Conservation (phyloP, 2,113 vertebrate genomes). For the Coryphaenoides rupestris region DNA sequence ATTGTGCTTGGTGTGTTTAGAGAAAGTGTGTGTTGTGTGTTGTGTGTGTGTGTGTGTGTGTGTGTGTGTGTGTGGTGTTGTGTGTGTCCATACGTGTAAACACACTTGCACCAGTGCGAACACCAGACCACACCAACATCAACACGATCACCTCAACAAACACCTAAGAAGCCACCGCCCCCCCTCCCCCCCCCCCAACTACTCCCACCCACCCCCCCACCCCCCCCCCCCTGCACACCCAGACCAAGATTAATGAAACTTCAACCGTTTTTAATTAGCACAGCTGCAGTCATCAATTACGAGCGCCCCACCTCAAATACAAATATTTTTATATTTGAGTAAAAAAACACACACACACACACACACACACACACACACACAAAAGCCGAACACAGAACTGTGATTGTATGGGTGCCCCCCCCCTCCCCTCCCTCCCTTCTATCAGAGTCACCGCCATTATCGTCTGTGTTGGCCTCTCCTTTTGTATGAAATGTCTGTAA, state of each 20-base stretch:
- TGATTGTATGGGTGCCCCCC: no score
- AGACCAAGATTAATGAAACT: slow-evolving; percentile 98
- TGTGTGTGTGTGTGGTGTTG: no score
- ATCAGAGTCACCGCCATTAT: background rate
- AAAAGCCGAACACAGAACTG: slow-evolving; percentile 78
- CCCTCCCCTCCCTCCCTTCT: background rate
- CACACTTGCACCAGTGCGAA: slow-evolving; percentile 35
- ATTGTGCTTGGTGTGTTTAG: slow-evolving; percentile 38
- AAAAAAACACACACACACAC: slow-evolving; percentile 71
- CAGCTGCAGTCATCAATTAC: slow-evolving; percentile 95
- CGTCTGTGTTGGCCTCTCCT: background rate
- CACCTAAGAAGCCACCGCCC: background rate
- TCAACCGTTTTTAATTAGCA: slow-evolving; percentile 96
- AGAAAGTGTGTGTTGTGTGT: no score
- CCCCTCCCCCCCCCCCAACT: slow-evolving; percentile 32
- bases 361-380: slow-evolving; percentile 48
- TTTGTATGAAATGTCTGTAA: no score
- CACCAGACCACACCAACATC: slow-evolving; percentile 30
- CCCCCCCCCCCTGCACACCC: slow-evolving; percentile 48
- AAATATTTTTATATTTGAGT: slow-evolving; percentile 99
- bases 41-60: no score
- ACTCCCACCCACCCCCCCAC: no score
- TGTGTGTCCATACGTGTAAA: no score
- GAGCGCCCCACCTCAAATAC: slow-evolving; percentile 81
- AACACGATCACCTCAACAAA: slow-evolving; percentile 5